Percentiles rank a stretch among this genome's conserved stretches.
Conservation (phyloP, 1,140 invertebrate species). For the Drosophila ironensis region DNA sequence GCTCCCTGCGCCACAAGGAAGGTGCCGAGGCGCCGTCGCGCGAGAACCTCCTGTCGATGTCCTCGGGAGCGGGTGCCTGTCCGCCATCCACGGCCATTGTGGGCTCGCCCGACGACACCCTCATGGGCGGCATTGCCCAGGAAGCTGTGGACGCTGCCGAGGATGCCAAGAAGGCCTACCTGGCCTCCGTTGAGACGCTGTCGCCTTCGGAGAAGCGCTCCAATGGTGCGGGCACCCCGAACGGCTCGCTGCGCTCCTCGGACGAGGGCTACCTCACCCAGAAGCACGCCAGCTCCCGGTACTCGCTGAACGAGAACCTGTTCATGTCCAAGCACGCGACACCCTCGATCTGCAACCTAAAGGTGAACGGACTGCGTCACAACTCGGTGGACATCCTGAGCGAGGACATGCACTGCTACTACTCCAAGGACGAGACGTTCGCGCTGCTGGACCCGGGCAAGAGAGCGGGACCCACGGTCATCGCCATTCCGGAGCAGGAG, state of each 20-base stretch:
- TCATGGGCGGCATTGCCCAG: conserved; percentile 56
- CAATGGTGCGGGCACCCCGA: conserved; percentile 9
- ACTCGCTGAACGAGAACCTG: conserved; percentile 73
- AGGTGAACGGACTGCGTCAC: conserved; percentile 61
- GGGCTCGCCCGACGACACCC: conserved; percentile 66
- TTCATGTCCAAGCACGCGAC: conserved; percentile 57
- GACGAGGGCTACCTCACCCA: conserved; percentile 66
- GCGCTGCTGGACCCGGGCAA: conserved; percentile 52
- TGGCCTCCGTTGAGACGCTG: conserved; percentile 78
- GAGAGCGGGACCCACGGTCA: conserved; percentile 42
- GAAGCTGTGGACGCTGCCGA: conserved; percentile 45
- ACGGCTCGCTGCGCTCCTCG: conserved; percentile 51
- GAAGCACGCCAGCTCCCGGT: conserved; percentile 67
- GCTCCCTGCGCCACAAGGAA: conserved; percentile 71
- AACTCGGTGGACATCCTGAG: conserved; percentile 75
- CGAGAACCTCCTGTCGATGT: conserved; percentile 74
- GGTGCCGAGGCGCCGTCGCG: conserved; percentile 69
- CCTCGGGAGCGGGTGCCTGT: conserved; percentile 56
- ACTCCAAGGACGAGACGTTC: conserved; percentile 61
- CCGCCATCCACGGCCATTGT: conserved; percentile 48
- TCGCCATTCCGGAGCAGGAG: conserved; percentile 58
- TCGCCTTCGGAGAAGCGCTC: conserved; percentile 78
- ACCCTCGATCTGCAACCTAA: conserved; percentile 53
- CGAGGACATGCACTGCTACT: conserved; percentile 70
- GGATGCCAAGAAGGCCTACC: conserved; percentile 58